Percentiles rank a stretch among this genome's conserved stretches.
Conservation (phyloP, 2,113 vertebrate genomes). For the Australoheros scitulus region DNA sequence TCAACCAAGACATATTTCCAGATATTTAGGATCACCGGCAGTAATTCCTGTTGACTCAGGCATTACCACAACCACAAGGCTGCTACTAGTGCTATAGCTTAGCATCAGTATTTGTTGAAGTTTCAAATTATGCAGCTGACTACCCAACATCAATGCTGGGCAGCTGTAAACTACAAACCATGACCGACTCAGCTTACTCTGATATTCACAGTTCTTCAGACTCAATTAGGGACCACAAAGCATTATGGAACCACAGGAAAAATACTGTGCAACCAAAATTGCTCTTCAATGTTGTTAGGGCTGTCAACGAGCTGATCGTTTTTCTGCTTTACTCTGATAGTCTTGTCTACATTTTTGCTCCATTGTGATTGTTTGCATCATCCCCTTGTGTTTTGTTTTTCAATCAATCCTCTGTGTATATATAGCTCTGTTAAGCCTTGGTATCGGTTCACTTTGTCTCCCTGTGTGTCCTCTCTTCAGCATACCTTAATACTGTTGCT, state of each 20-base stretch:
- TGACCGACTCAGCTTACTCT: background rate
- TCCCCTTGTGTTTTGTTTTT: background rate
- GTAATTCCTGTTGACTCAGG: background rate
- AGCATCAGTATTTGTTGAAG: conserved; percentile 9
- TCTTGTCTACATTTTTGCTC: background rate
- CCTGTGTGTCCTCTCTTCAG: background rate
- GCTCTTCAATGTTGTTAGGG: background rate
- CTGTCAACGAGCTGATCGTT: background rate
- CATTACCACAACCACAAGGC: background rate
- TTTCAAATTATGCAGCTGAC: background rate
- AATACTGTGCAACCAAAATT: background rate
- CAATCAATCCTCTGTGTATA: background rate
- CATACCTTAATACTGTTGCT: background rate
- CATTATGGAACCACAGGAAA: background rate
- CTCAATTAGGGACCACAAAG: background rate
- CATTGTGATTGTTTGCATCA: background rate
- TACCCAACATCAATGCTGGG: background rate
- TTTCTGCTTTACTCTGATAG: background rate
- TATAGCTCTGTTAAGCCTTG: background rate
- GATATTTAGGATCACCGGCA: background rate
- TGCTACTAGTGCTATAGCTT: background rate
- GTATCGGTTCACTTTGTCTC: background rate
- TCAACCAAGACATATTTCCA: background rate
- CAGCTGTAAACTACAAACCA: conserved; percentile 1
- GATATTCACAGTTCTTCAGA: conserved; percentile 5